A percentile compares a stretch with the other conserved stretches of the same genome.
phyloP scores from a whole-genome alignment of 1,140 invertebrate genomes.

The Pachyrhynchus sulphureomaculatus region DNA sequence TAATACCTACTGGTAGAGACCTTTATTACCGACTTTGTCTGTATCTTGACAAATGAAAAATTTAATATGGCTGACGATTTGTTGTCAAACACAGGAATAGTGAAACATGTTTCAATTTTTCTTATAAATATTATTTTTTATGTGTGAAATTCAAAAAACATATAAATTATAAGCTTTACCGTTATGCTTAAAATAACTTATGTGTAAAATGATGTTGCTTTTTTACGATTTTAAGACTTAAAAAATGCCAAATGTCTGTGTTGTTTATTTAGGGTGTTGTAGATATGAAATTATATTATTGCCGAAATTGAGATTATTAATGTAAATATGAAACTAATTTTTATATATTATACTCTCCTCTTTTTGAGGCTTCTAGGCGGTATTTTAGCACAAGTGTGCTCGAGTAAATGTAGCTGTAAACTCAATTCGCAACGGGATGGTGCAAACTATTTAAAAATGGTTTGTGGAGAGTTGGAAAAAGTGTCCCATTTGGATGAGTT shows the following conservation, averaged over 20 bases:
- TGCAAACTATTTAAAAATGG: constrained; percentile 50
- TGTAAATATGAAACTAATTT: background rate
- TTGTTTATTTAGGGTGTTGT: constrained; percentile 38
- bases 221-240: constrained; percentile 4
- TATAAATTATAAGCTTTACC: constrained; percentile 2
- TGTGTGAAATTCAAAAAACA: constrained; percentile 39
- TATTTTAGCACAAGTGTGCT: constrained; percentile 11
- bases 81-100: background rate
- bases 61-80: constrained; percentile 3
- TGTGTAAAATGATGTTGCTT: background rate
- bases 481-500: constrained; percentile 51
- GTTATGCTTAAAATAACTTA: background rate
- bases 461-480: constrained; percentile 51
- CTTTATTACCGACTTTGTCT: background rate
- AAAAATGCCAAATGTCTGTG: background rate
- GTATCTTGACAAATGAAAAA: background rate
- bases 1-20: constrained; percentile 43
- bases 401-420: constrained; percentile 45
- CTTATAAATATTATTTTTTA: constrained; percentile 41
- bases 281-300: constrained; percentile 1
- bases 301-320: background rate
- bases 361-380: background rate
- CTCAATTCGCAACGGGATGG: constrained; percentile 41
- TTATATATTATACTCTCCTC: background rate
- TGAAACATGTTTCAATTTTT: background rate